phyloP scores from a whole-genome alignment of 2,113 vertebrate genomes.

The Dasypus novemcinctus region DNA sequence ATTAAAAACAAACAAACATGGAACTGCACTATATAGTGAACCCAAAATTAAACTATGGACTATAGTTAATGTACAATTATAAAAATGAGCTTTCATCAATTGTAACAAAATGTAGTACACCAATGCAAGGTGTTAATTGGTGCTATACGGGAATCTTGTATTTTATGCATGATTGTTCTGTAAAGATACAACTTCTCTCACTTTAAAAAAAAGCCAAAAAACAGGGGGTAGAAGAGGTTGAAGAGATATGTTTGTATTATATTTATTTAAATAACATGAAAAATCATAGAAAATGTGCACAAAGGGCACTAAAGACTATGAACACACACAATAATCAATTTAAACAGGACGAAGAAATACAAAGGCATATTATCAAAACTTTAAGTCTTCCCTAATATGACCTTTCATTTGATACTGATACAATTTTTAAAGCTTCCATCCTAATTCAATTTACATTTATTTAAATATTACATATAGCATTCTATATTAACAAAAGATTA shows the following conservation, averaged over 20 bases:
- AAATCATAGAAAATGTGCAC: not conserved
- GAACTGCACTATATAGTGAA: too few relatives aligned
- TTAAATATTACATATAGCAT: not conserved
- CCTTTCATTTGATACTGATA: not conserved
- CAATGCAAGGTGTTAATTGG: too few relatives aligned
- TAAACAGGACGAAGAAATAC: slow-evolving; percentile 32
- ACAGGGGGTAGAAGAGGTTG: not conserved
- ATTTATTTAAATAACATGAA: slow-evolving; percentile 30
- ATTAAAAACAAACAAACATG: too few relatives aligned
- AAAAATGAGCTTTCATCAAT: too few relatives aligned
- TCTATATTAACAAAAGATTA: not conserved
- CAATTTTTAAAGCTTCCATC: not conserved
- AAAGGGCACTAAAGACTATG: not conserved
- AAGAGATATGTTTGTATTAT: not conserved
- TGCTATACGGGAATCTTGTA: too few relatives aligned
- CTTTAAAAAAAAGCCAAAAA: not conserved
- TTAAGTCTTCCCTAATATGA: not conserved
- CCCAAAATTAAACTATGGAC: too few relatives aligned
- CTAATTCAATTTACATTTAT: not conserved
- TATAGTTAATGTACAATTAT: too few relatives aligned
- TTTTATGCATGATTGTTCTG: too few relatives aligned
- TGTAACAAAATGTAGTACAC: too few relatives aligned
- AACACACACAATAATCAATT: slow-evolving; percentile 35
- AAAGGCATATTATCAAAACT: not conserved
- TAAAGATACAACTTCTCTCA: too few relatives aligned